A percentile compares a stretch with the other conserved stretches of the same genome.
phyloP scores from a whole-genome alignment of 2,888 invertebrate genomes.

The Chrysolina oricalcia region DNA sequence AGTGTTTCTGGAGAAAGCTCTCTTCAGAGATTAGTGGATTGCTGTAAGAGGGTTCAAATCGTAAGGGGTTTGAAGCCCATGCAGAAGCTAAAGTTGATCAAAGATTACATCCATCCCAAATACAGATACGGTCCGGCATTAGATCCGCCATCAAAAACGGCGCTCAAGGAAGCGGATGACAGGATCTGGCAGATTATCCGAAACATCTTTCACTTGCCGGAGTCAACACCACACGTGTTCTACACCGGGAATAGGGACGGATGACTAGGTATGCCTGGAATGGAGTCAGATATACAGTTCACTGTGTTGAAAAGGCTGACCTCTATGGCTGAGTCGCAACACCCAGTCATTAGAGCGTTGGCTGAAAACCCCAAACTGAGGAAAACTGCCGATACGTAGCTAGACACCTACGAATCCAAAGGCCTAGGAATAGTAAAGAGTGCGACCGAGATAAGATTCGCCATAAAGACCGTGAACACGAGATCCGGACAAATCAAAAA shows the following conservation, averaged over 20 bases:
- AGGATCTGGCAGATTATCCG: slow-evolving; percentile 8
- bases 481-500: background rate
- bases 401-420: background rate
- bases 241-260: slow-evolving; percentile 13
- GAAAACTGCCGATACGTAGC: background rate
- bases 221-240: background rate
- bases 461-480: background rate
- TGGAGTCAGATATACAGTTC: background rate
- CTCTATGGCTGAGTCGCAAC: background rate
- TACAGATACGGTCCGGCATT: background rate
- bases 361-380: background rate
- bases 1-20: slow-evolving; percentile 27
- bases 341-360: background rate
- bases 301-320: slow-evolving; percentile 1
- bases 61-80: slow-evolving; percentile 23
- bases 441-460: background rate
- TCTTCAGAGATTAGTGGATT: background rate
- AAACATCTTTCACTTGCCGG: slow-evolving; percentile 14
- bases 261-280: background rate
- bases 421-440: background rate
- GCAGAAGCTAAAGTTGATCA: slow-evolving; percentile 25
- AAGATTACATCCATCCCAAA: background rate
- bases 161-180: background rate
- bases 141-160: slow-evolving; percentile 1
- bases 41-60: background rate